These are phyloP conservation scores for Strongylocentrotus purpuratus DNA, from an alignment of 35 echinoderm and acorn worm genomes.

Conservation along the genomic window DNA sequence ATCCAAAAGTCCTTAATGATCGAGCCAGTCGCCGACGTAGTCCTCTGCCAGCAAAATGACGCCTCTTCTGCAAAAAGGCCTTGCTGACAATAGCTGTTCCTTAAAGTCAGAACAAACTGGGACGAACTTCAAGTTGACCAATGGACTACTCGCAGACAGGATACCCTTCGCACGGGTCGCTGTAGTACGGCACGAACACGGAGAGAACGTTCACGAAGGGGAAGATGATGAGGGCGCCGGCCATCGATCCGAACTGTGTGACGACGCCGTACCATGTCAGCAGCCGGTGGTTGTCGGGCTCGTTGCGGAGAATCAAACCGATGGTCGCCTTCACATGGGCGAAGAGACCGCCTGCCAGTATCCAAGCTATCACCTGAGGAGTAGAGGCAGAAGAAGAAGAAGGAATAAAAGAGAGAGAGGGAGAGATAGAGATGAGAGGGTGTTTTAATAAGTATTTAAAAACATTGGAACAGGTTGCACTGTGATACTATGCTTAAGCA, in stretches of 20 bases:
- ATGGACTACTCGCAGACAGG: background rate
- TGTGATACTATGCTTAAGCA: too few species aligned
- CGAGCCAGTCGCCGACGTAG: too few species aligned
- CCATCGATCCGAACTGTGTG: conserved; percentile 80
- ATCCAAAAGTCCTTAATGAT: too few species aligned
- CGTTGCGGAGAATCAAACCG: conserved; percentile 84
- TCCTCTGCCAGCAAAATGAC: too few species aligned
- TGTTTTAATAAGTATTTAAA: too few species aligned
- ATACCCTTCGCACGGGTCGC: conserved; percentile 71
- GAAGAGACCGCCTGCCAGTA: conserved; percentile 69
- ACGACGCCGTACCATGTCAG: conserved; percentile 94
- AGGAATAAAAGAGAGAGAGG: background rate
- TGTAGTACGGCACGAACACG: conserved; percentile 71
- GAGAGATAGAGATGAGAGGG: too few species aligned
- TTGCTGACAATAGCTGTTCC: background rate
- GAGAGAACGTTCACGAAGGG: conserved; percentile 69
- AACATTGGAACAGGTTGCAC: too few species aligned
- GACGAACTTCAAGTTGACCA: background rate
- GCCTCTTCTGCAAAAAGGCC: too few species aligned
- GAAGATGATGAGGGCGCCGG: conserved; percentile 88
- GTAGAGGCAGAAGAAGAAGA: background rate
- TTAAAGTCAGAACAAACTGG: background rate
- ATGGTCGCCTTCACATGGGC: conserved; percentile 86
- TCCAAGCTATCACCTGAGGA: conserved; percentile 83
- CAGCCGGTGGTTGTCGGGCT: conserved; percentile 61